These are phyloP conservation scores for Amphiprion percula DNA, from an alignment of 2,113 vertebrate genomes.

Conservation along the genomic window DNA sequence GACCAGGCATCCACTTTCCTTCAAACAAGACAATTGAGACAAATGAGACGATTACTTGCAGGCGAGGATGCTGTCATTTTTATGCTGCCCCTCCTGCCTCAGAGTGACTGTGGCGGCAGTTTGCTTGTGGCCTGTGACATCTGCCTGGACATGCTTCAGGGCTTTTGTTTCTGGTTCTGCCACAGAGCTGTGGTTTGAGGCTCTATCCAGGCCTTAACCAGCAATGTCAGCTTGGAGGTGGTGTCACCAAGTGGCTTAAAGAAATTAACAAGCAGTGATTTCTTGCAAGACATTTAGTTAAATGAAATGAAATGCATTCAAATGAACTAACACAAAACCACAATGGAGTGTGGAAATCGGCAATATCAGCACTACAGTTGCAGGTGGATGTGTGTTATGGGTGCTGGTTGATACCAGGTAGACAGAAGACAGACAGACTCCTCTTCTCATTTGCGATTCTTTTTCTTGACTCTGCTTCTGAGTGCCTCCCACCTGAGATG, in stretches of 20 bases:
- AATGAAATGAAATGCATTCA: too few species aligned
- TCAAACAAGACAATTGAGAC: slow-evolving; percentile 21
- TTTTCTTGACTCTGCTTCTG: too few species aligned
- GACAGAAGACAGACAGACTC: too few species aligned
- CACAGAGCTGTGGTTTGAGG: slow-evolving; percentile 23
- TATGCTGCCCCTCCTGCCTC: slow-evolving; percentile 10
- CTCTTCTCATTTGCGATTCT: too few species aligned
- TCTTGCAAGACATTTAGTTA: too few species aligned
- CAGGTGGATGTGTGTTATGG: too few species aligned
- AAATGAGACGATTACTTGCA: slow-evolving; percentile 38
- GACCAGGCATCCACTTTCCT: slow-evolving; percentile 2
- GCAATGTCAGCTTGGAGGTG: slow-evolving; percentile 34
- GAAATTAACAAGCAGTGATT: not conserved
- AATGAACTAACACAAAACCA: too few species aligned
- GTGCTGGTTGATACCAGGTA: too few species aligned
- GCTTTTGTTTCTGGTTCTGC: slow-evolving; percentile 32
- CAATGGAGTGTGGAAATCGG: too few species aligned
- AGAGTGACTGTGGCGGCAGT: slow-evolving; percentile 32
- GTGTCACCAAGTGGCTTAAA: too few species aligned
- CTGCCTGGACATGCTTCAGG: slow-evolving; percentile 43
- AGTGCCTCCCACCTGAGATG: too few species aligned
- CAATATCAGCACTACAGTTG: too few species aligned
- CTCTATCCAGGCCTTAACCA: slow-evolving; percentile 13
- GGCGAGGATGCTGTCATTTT: slow-evolving; percentile 28
- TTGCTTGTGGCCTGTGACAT: slow-evolving; percentile 35